These are phyloP conservation scores for Centropristis striata DNA, from an alignment of 2,113 vertebrate species.

Conservation along the genomic window DNA sequence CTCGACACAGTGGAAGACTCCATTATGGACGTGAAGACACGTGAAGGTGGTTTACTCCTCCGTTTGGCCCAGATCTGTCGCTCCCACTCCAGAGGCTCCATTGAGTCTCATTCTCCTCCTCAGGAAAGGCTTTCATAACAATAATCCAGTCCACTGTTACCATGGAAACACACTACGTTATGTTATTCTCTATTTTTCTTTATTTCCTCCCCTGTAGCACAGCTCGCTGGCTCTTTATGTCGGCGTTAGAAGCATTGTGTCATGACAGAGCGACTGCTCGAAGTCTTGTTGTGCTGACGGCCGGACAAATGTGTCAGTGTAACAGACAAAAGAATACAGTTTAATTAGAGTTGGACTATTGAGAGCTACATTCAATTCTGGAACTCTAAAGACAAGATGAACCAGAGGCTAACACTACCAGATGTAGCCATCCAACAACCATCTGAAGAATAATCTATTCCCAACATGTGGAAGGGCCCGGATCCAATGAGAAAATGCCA, in stretches of 20 bases:
- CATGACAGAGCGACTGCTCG: constrained; percentile 24
- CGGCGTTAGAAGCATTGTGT: constrained; percentile 36
- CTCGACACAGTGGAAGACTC: constrained; percentile 44
- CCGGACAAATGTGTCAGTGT: constrained; percentile 38
- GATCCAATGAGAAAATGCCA: constrained; percentile 34
- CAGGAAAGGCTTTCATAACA: constrained; percentile 68
- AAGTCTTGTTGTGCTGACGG: constrained; percentile 39
- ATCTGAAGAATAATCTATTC: constrained; percentile 49
- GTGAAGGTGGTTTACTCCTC: constrained; percentile 67
- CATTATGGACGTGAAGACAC: constrained; percentile 54
- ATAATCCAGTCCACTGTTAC: constrained; percentile 64
- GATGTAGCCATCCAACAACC: constrained; percentile 30
- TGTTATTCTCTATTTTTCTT: constrained; percentile 51
- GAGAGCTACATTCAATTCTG: constrained; percentile 7
- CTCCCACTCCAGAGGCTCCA: constrained; percentile 64
- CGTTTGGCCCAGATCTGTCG: constrained; percentile 76
- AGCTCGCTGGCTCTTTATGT: constrained; percentile 20
- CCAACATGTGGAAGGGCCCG: constrained; percentile 46
- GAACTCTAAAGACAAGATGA: not conserved
- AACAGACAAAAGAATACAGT: too few species aligned
- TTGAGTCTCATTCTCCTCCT: constrained; percentile 64
- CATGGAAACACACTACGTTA: constrained; percentile 55
- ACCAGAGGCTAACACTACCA: constrained; percentile 10
- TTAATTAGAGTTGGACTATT: not conserved
- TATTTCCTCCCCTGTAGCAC: constrained; percentile 21